These are phyloP conservation scores for Panthera leo DNA, from an alignment of 2,113 vertebrate genomes.

Conservation along the genomic window DNA sequence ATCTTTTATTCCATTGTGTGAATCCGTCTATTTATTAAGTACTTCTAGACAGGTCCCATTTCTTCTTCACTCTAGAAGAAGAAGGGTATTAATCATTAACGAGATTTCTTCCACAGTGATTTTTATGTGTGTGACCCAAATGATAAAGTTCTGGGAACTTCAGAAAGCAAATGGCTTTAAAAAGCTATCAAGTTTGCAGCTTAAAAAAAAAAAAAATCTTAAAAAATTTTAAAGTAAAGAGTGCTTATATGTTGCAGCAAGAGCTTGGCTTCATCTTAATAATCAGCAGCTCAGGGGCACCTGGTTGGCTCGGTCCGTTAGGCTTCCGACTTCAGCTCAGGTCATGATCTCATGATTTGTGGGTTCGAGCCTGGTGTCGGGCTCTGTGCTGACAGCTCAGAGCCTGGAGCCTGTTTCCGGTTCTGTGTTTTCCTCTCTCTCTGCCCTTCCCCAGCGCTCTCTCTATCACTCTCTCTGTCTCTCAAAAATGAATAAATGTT, in stretches of 20 bases:
- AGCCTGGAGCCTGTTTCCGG: too few relatives aligned
- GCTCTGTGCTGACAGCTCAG: too few relatives aligned
- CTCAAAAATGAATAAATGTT: too few relatives aligned
- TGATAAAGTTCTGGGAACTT: not conserved
- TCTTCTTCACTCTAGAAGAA: not conserved
- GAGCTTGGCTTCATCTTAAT: not conserved
- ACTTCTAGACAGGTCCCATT: not conserved
- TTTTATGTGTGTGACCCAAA: not conserved
- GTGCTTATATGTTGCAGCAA: not conserved
- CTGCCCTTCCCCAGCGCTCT: too few relatives aligned
- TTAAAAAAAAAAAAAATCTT: not conserved
- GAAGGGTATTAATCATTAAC: conserved; percentile 38
- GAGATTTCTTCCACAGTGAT: conserved; percentile 1
- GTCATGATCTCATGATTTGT: too few relatives aligned
- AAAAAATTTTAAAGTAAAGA: not conserved
- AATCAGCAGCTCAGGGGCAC: not conserved
- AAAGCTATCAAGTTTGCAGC: not conserved
- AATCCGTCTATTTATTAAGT: conserved; percentile 15
- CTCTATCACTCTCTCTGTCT: too few relatives aligned
- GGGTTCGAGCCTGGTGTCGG: too few relatives aligned
- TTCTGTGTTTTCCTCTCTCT: too few relatives aligned
- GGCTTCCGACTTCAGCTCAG: too few relatives aligned
- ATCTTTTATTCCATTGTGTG: not conserved
- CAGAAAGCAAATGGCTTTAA: not conserved
- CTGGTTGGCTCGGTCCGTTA: too few relatives aligned